Evolutionary conservation across 2,797 vertebrate genomes (phyloP).

Genomic region (Champsocephalus gunnari): DNA sequence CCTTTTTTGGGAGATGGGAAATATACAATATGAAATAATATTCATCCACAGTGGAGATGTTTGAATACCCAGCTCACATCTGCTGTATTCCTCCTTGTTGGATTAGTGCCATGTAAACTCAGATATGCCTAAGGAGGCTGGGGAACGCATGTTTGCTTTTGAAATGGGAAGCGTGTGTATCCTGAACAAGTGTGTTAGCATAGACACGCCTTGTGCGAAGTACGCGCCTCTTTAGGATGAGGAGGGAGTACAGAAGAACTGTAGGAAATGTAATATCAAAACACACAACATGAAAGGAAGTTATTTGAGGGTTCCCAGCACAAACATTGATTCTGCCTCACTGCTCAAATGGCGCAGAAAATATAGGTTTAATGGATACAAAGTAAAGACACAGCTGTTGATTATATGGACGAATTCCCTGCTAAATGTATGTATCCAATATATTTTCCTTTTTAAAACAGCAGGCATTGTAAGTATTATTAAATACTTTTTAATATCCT

Average conservation of each 20-base stretch:
- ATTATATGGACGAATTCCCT: not conserved
- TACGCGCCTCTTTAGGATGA: not conserved
- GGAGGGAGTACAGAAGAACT: not conserved
- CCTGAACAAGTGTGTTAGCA: constrained; percentile 21
- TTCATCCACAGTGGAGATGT: not conserved
- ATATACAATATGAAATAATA: not conserved
- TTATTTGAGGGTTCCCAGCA: constrained; percentile 2
- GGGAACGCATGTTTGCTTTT: constrained; percentile 48
- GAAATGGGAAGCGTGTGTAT: constrained; percentile 22
- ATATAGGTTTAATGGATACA: not conserved
- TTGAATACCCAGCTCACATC: not conserved
- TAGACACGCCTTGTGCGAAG: constrained; percentile 39
- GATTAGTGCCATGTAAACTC: constrained; percentile 33
- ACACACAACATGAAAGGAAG: not conserved
- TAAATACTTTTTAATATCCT: not conserved
- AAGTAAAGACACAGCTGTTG: not conserved
- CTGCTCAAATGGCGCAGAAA: not conserved
- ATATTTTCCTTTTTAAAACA: not conserved
- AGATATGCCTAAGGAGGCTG: constrained; percentile 30
- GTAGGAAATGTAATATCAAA: constrained; percentile 2
- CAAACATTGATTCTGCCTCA: constrained; percentile 5
- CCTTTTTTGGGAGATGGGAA: not conserved
- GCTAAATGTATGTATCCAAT: not conserved
- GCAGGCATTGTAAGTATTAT: not conserved
- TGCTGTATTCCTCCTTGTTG: not conserved